phyloP scores from a whole-genome alignment of 2,888 invertebrate species.

The Cantharis lateralis region DNA sequence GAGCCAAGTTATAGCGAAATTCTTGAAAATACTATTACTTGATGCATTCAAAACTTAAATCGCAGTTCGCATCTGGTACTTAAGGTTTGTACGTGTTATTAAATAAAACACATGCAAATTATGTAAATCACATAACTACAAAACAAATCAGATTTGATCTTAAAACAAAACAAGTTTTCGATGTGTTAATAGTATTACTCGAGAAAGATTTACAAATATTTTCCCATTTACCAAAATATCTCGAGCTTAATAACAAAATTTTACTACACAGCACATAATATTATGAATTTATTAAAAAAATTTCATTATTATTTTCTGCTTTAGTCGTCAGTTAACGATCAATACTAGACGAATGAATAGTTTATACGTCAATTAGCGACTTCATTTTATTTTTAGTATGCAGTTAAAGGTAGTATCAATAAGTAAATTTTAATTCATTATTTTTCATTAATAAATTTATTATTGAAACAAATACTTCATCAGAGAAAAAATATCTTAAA shows the following conservation, averaged over 20 bases:
- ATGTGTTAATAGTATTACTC: background rate
- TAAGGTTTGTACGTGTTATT: slow-evolving; percentile 17
- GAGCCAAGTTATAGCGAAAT: slow-evolving; percentile 37
- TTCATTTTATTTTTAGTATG: background rate
- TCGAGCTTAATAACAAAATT: background rate
- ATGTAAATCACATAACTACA: slow-evolving; percentile 11
- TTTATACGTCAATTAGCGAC: background rate
- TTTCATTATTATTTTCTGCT: background rate
- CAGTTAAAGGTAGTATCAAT: background rate
- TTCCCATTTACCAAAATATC: background rate
- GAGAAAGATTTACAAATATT: background rate
- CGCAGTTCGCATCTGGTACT: slow-evolving; percentile 21
- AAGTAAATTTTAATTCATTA: background rate
- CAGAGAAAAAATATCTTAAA: no score
- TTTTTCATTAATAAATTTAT: no score
- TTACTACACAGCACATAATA: no score
- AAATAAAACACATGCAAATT: slow-evolving; percentile 20
- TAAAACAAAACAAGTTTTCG: background rate
- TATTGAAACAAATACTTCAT: no score
- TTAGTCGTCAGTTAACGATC: background rate
- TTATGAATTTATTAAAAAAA: background rate
- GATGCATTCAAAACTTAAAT: slow-evolving; percentile 36
- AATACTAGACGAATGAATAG: background rate
- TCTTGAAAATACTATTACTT: slow-evolving; percentile 37
- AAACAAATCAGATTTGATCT: slow-evolving; percentile 6